Base-by-base conservation (phyloP, 1,140 invertebrate species). In the Leptinotarsa defecta region DNA sequence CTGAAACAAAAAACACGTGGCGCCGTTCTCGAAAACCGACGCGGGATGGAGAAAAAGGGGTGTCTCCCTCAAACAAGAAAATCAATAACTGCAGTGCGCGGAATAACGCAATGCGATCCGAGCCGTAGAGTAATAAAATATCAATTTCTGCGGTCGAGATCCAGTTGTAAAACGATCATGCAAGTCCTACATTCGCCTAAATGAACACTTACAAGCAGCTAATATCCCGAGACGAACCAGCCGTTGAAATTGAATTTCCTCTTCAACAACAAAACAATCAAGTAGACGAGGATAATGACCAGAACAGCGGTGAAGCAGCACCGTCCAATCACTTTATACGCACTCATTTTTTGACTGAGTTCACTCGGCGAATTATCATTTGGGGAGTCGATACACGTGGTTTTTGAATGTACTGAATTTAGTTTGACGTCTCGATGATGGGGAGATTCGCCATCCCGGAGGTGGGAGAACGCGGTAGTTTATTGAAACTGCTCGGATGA, bases 181-280 rank as follows among this genome's bases (percentile, higher is more conserved):
- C 27, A 34, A 34, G 27, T 34, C 27, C 6, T 34, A 19, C 48
- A 34, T 17, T 49, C 68, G 22, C n/a, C 13, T 49, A 70, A 70
- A 48, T 48, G 48, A 70, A 19, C 48, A 70, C 68, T 70, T 52
- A 70, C 68, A 70, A 49, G 61, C 61, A 17, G 70, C 52, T 72
- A 72, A n/a, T 72, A 17, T 72, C 57, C 57, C 61, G 57, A 13
- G 17, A 72, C 62, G 74, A 81, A 81, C 79, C 79, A 81, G 19
- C 78, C 79, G 77, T 78, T 76, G 74, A 84, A 82, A 76, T 85
- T 83, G 70, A 83, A 84, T 74, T 85, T 85, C 81, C 81, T 83
- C 65, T 85, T 82, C 70, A 85, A 77, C 64, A 85, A 75, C 24
- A 85, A 78, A 48, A 84, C 70, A 34, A 84, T 81, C 73, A 85